Base-by-base conservation (phyloP, 1,140 invertebrate genomes). In the Planococcus citri region DNA sequence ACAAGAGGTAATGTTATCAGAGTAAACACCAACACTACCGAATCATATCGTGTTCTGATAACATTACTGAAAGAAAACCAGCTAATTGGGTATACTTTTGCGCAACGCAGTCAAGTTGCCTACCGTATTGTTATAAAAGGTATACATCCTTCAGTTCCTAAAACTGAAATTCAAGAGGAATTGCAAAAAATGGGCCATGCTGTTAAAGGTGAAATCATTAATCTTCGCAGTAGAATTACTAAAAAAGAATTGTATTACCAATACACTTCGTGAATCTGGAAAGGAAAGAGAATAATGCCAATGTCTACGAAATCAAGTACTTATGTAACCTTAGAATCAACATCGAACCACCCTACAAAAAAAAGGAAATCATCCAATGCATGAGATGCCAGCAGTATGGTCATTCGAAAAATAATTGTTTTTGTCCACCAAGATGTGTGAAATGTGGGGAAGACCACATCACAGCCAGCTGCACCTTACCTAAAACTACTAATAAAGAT, bases 391-490 rank as follows among this genome's bases (percentile, higher is more conserved):
- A 70, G 25, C 33, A 70, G 27, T 72, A 72, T 70, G 69, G 68
- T 0, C 69, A 72, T 68, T 76, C 76, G 9, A 76, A 77, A 72
- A 67, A 69, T 1, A 76, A 78, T 61, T 79, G 77, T 61, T 71
- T 29, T 10, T 74, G 72, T 64, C 24, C 64, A 68, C 71, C 57
- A n/a, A 69, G 72, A 27, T 79, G 78, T 69, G 76, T 79, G 1
- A 79, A 78, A 73, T 80, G 78, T 73, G 76, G 74, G 14, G 69
- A 69, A 25, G 67, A 76, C 12, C 78, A 79, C 61, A 21, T 67
- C n/a, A 74, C 75, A 6, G 68, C 14, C 33, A 37, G 14, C 33
- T 37, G 33, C 14, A 37, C 33, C 6, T 8, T 37, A 8, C 6
- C 6, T 14, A 37, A 37, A 14, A 37, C 6, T 14, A 37, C 6